phyloP scores from a whole-genome alignment of 2,113 vertebrate genomes.

The Antennarius striatus region DNA sequence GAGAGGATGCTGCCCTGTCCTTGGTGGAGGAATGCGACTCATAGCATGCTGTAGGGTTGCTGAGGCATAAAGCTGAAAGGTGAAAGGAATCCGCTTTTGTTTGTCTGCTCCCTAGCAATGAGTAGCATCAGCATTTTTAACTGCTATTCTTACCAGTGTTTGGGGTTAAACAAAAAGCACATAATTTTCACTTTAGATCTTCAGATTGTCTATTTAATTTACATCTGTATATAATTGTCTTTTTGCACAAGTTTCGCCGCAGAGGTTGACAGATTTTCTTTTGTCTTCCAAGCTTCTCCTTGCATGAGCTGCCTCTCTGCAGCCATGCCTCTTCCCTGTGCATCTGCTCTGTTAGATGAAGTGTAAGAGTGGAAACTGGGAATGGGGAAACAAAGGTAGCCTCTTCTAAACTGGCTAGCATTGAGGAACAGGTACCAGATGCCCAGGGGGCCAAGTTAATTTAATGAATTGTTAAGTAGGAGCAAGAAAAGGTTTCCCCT shows the following conservation, averaged over 20 bases:
- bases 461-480: conserved; percentile 62
- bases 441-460: conserved; percentile 44
- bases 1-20: conserved; percentile 41
- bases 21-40: conserved; percentile 23
- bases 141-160: background rate
- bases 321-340: conserved; percentile 17
- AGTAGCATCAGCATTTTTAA: conserved; percentile 14
- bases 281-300: conserved; percentile 23
- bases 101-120: conserved; percentile 20
- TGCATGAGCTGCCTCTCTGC: conserved; percentile 31
- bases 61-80: conserved; percentile 39
- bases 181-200: background rate
- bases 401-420: conserved; percentile 25
- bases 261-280: conserved; percentile 36
- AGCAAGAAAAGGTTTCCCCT: conserved; percentile 25
- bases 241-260: conserved; percentile 11
- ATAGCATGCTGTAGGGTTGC: conserved; percentile 43
- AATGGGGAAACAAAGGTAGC: conserved; percentile 37
- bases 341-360: conserved; percentile 33
- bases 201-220: conserved; percentile 2
- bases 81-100: conserved; percentile 45
- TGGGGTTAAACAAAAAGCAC: background rate
- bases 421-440: conserved; percentile 63
- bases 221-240: conserved; percentile 8
- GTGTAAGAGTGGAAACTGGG: conserved; percentile 48